Conservation (phyloP, 1,140 invertebrate species). For the Drosophila ercepeae region DNA sequence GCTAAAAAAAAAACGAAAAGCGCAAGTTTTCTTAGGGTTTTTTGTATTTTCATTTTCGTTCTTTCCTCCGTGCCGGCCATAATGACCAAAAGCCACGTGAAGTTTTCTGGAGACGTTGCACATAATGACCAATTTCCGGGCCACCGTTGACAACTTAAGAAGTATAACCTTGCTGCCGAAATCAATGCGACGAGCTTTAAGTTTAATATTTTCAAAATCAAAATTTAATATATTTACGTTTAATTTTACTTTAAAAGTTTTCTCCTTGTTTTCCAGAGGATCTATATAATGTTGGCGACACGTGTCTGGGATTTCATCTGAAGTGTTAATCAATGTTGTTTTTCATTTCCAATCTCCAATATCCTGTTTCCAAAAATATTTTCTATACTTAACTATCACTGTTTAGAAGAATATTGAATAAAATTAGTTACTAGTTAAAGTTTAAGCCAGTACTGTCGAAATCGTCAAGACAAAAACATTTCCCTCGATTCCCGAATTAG, state of each 20-base stretch:
- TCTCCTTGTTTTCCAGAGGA: background rate
- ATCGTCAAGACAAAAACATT: background rate
- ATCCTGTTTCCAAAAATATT: background rate
- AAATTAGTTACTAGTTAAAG: background rate
- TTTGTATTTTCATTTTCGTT: slow-evolving; percentile 41
- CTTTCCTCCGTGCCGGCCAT: slow-evolving; percentile 29
- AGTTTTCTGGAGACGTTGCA: slow-evolving; percentile 41
- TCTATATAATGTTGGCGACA: background rate
- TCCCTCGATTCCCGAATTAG: background rate
- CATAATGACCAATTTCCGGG: slow-evolving; percentile 69
- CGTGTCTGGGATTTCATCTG: slow-evolving; percentile 1
- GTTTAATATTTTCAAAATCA: background rate
- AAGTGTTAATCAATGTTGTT: background rate
- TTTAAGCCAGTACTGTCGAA: too few relatives aligned
- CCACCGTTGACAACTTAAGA: slow-evolving; percentile 3
- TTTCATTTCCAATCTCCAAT: background rate
- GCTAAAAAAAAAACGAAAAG: slow-evolving; percentile 61
- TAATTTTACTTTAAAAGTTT: background rate
- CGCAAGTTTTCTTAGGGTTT: slow-evolving; percentile 67
- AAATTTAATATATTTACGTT: background rate
- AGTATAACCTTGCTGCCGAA: background rate
- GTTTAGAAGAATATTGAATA: background rate
- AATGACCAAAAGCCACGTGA: slow-evolving; percentile 68
- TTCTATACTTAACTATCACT: too few relatives aligned
- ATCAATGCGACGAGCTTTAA: background rate